These are phyloP conservation scores for Onthophagus sagittarius DNA, from an alignment of 2,888 invertebrate species.

Conservation along the genomic window DNA sequence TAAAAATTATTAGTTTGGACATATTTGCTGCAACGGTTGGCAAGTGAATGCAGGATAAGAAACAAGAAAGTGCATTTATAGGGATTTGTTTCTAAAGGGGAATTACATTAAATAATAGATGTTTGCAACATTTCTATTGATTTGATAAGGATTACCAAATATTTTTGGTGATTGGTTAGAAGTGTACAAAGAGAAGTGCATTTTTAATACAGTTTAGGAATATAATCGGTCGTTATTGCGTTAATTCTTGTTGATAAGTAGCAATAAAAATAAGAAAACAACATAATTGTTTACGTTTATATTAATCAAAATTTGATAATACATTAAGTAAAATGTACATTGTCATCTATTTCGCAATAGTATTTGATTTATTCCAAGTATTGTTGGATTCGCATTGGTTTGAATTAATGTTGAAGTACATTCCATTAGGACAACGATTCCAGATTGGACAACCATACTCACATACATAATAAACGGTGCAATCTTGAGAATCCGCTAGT, in stretches of 20 bases:
- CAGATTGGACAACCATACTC: slow-evolving; percentile 20
- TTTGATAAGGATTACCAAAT: neutral
- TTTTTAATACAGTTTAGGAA: neutral
- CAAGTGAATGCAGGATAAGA: neutral
- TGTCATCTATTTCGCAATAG: too few species aligned
- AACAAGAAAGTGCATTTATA: neutral
- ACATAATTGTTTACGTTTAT: neutral
- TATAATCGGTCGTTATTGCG: neutral
- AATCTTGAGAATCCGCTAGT: slow-evolving; percentile 21
- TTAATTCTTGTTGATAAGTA: neutral
- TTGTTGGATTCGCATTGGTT: slow-evolving; percentile 3
- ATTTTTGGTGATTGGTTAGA: neutral
- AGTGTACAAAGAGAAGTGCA: neutral
- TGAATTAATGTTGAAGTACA: slow-evolving; percentile 18
- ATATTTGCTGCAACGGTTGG: neutral
- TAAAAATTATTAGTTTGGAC: neutral
- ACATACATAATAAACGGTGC: slow-evolving; percentile 21
- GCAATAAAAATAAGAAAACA: neutral
- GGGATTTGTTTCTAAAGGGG: neutral
- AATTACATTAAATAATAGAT: neutral
- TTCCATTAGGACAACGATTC: slow-evolving; percentile 14
- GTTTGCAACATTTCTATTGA: neutral
- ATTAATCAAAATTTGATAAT: too few species aligned
- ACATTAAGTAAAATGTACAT: too few species aligned
- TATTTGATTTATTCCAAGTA: too few species aligned